Conservation (phyloP, 2,888 invertebrate genomes). For the Amblyteles armatorius region DNA sequence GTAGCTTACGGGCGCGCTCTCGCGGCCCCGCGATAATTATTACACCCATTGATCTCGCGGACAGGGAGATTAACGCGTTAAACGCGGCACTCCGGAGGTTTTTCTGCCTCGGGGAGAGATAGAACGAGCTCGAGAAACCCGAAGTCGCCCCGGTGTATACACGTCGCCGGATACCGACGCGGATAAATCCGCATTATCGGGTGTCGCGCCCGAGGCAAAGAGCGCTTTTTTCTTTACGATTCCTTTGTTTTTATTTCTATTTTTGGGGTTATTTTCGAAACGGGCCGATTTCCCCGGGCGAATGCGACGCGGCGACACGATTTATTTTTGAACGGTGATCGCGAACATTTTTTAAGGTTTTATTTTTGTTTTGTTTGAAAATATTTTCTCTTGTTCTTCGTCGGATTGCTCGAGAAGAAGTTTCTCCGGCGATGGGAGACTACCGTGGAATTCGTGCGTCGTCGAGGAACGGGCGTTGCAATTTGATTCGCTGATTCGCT, state of each 20-base stretch:
- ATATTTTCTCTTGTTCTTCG: constrained; percentile 5
- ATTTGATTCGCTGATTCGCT: constrained; percentile 38
- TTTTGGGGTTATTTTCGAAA: neutral
- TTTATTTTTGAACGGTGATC: constrained; percentile 55
- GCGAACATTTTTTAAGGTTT: constrained; percentile 29
- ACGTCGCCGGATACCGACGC: constrained; percentile 23
- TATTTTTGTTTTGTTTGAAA: constrained; percentile 20
- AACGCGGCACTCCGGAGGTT: constrained; percentile 34
- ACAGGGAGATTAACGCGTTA: constrained; percentile 60
- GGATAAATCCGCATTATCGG: constrained; percentile 59
- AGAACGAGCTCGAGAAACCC: constrained; percentile 26
- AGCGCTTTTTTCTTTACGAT: constrained; percentile 32
- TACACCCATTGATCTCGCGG: constrained; percentile 61
- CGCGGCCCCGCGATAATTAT: constrained; percentile 54
- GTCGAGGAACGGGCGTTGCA: constrained; percentile 33
- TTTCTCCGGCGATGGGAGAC: constrained; percentile 29
- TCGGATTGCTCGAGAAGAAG: constrained; percentile 23
- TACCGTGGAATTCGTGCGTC: constrained; percentile 25
- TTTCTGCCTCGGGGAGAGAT: constrained; percentile 16
- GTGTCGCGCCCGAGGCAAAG: constrained; percentile 43
- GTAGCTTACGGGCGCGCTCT: neutral
- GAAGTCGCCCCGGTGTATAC: constrained; percentile 6
- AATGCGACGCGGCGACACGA: constrained; percentile 2
- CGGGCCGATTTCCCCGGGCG: neutral
- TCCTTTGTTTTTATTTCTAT: constrained; percentile 26